phyloP scores from a whole-genome alignment of 2,797 vertebrate species.

The Lophius americanus region DNA sequence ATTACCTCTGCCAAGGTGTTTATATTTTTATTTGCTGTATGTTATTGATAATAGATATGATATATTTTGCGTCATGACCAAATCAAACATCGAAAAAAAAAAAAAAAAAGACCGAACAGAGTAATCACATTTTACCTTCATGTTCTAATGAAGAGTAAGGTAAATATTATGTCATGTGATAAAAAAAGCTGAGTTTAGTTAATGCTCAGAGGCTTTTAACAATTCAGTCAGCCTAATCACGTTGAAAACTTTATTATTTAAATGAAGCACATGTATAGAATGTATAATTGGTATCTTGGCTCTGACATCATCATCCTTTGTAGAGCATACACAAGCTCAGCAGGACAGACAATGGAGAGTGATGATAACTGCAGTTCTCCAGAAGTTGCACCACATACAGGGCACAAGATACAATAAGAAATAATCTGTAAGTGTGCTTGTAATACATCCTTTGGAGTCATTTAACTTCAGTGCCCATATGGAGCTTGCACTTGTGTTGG shows the following conservation, averaged over 20 bases:
- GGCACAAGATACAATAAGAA: slow-evolving; percentile 6
- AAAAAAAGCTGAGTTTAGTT: background rate
- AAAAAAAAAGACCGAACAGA: too few relatives aligned
- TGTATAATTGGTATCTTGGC: slow-evolving; percentile 30
- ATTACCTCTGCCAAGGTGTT: too few relatives aligned
- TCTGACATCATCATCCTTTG: slow-evolving; percentile 27
- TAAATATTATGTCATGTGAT: slow-evolving; percentile 1
- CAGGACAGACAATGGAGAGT: slow-evolving; percentile 4
- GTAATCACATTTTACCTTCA: too few relatives aligned
- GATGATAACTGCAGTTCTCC: slow-evolving; percentile 14
- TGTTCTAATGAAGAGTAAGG: too few relatives aligned
- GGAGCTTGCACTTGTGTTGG: too few relatives aligned
- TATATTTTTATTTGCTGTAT: too few relatives aligned
- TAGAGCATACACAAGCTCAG: slow-evolving; percentile 20
- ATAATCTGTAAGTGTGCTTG: slow-evolving; percentile 9
- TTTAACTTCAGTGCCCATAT: background rate
- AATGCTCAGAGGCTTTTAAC: slow-evolving; percentile 9
- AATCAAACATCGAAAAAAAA: too few relatives aligned
- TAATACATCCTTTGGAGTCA: background rate
- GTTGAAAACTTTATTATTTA: slow-evolving; percentile 21
- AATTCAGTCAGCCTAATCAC: slow-evolving; percentile 5
- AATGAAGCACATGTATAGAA: slow-evolving; percentile 22
- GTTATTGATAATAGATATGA: too few relatives aligned
- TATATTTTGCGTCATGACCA: too few relatives aligned
- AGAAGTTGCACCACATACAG: slow-evolving; percentile 11